phyloP scores from a whole-genome alignment of 2,797 vertebrate genomes.

The Hydrophis major region DNA sequence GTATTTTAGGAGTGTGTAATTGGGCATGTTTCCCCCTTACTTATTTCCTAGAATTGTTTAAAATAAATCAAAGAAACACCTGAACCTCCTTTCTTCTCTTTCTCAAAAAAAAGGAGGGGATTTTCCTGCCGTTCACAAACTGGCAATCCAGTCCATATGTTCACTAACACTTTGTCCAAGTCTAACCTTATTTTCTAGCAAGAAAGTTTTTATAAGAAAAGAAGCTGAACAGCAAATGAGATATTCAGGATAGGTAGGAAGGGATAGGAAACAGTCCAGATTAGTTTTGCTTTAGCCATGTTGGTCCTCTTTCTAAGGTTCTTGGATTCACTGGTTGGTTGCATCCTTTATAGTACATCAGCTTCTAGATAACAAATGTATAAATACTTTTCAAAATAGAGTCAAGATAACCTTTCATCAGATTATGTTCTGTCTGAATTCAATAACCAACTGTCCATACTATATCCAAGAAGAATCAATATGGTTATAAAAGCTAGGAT shows the following conservation, averaged over 20 bases:
- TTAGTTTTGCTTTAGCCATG: neutral
- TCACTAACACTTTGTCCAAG: neutral
- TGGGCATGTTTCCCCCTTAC: neutral
- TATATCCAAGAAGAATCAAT: neutral
- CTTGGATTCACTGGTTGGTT: neutral
- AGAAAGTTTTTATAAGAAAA: neutral
- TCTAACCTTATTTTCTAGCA: neutral
- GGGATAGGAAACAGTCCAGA: neutral
- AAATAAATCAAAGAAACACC: neutral
- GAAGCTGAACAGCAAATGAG: neutral
- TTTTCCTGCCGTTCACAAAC: neutral
- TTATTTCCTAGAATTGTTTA: neutral
- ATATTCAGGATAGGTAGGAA: neutral
- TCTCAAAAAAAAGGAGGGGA: neutral
- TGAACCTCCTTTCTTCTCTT: neutral
- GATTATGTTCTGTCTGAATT: neutral
- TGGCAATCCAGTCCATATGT: neutral
- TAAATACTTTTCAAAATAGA: neutral
- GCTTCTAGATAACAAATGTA: neutral
- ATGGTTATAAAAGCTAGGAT: neutral
- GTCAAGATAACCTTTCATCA: neutral
- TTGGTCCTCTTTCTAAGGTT: neutral
- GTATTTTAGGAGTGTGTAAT: neutral
- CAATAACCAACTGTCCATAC: neutral
- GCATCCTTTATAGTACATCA: neutral